These are phyloP conservation scores for Eurystomus gularis DNA, from an alignment of 2,113 vertebrate genomes.

Conservation along the genomic window DNA sequence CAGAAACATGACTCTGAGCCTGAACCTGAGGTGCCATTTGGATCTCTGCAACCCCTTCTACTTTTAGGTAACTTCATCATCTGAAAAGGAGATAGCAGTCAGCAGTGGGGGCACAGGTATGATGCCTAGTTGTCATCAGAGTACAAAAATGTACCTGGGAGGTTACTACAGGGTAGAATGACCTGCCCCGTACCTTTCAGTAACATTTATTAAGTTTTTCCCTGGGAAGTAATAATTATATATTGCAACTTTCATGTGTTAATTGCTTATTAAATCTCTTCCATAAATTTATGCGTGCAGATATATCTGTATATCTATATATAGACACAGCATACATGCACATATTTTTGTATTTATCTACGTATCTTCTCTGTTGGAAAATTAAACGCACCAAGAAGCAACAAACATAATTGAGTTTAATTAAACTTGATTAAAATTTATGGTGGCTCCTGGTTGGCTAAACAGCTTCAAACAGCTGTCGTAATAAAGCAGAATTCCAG, in stretches of 20 bases:
- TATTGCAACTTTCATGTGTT: background rate
- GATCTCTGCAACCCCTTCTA: background rate
- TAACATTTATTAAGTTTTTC: background rate
- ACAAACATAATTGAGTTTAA: background rate
- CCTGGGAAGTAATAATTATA: background rate
- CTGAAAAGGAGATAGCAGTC: background rate
- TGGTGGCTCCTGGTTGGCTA: background rate
- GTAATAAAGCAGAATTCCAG: background rate
- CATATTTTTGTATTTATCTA: background rate
- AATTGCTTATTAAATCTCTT: background rate
- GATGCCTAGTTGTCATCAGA: background rate
- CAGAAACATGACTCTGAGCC: background rate
- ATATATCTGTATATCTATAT: background rate
- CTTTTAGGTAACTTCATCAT: background rate
- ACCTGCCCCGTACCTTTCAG: background rate
- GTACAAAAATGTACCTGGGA: background rate
- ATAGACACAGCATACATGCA: background rate
- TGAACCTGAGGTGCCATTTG: background rate
- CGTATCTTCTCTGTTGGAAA: background rate
- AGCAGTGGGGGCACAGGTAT: background rate
- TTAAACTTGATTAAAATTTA: background rate
- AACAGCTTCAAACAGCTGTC: background rate
- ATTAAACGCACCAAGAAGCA: background rate
- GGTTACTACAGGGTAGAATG: background rate
- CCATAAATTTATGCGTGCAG: background rate